Evolutionary conservation across 2,113 vertebrate genomes (phyloP), one percentile per base, ranked within the genome.

Genomic region (Riparia riparia): DNA sequence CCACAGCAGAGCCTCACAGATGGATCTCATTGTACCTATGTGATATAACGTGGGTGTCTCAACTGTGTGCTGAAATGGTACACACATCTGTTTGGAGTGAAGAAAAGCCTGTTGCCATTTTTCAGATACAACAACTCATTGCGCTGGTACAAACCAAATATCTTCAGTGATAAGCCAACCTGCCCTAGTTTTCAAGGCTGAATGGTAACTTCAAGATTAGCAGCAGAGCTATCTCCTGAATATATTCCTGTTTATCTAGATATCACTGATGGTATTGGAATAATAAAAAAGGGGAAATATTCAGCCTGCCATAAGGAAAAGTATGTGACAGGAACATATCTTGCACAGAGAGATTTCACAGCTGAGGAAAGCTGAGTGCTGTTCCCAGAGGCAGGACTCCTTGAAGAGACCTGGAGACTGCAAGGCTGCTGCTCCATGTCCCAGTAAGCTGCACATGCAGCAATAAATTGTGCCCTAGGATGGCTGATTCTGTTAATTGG

Each of bases 361-460:
- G 87, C 70, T 78, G 77, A 91, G 95, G 8, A 83, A 93, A 92
- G 83, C 66, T 86, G 54, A 86, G 86, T 2, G 0, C 41, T 25
- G 57, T 39, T 88, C 87, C 90, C 79, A 90, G 82, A 42, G 84
- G 94, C 84, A 70, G 71, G 32, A 45, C 91, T 93, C 82, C 66
- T n/a, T 80, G 81, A 82, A 50, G 68, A 54, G 89, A 66, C 80
- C 70, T 94, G 49, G 56, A 44, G 53, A 56, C 86, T 72, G 19
- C 71, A 57, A 49, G 66, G n/a, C 68, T 91, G 21, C 76, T 76
- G 71, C 60, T 95, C 82, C 49, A 2, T 69, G n/a, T 91, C 91
- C 87, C 58, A 64, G 82, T 17, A 39, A 94, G 66, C 79, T 96
- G 95, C 86, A 92, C 54, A 95, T 58, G 68, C 93, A 96, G 82